phyloP scores from a whole-genome alignment of 1,140 invertebrate species.

The Apis dorsata region DNA sequence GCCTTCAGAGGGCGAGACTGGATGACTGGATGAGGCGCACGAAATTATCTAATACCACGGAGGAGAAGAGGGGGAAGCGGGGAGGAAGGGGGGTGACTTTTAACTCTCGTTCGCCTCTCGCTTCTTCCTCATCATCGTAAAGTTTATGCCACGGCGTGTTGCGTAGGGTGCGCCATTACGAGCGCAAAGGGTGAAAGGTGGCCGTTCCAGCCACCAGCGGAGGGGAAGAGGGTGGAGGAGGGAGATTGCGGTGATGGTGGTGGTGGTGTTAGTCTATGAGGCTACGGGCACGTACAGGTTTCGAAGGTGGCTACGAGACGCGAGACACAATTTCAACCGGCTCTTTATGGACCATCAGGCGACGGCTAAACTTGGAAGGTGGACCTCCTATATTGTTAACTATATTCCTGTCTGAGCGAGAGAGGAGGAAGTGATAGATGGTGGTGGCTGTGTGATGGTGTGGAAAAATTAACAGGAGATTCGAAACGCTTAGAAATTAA shows the following conservation, averaged over 20 bases:
- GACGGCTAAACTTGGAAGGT: constrained; percentile 50
- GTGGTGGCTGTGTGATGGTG: too few relatives aligned
- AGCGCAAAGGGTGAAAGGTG: constrained; percentile 29
- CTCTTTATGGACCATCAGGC: constrained; percentile 57
- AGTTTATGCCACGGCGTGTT: constrained; percentile 53
- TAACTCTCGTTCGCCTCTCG: constrained; percentile 31
- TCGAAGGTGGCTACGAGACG: not conserved
- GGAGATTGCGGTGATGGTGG: not conserved
- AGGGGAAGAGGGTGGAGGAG: too few relatives aligned
- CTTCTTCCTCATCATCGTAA: constrained; percentile 59
- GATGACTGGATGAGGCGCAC: too few relatives aligned
- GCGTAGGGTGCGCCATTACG: constrained; percentile 44
- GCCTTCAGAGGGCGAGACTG: too few relatives aligned
- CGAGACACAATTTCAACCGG: constrained; percentile 52
- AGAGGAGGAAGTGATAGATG: not conserved
- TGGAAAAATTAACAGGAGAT: too few relatives aligned
- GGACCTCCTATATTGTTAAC: constrained; percentile 26
- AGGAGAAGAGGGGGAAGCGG: too few relatives aligned
- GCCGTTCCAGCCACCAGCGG: not conserved
- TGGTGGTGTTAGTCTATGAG: not conserved
- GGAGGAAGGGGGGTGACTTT: constrained; percentile 31
- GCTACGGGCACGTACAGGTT: constrained; percentile 19
- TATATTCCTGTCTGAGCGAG: not conserved
- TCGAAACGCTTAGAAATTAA: too few relatives aligned
- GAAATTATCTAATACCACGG: not conserved